Conservation (phyloP, 2,888 invertebrate genomes). For the Amphipoea lucens region DNA sequence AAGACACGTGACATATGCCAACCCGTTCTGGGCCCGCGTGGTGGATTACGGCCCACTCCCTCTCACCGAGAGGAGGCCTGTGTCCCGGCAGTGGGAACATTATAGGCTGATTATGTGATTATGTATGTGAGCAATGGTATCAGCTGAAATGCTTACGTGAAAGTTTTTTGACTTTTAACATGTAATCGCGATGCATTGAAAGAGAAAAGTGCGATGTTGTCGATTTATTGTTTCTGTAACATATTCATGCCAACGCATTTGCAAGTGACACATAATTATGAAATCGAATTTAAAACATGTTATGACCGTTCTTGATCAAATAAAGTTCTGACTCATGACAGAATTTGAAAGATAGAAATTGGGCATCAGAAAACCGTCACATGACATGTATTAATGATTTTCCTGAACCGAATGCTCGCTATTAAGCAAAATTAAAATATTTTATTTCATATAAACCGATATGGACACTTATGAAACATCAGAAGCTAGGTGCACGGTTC, state of each 20-base stretch:
- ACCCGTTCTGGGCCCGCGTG: no score
- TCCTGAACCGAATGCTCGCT: not conserved
- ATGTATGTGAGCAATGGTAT: not conserved
- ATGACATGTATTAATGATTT: not conserved
- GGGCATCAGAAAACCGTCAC: not conserved
- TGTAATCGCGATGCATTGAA: not conserved
- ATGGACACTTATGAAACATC: not conserved
- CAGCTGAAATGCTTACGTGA: not conserved
- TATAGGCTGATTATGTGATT: no score
- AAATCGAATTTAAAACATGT: not conserved
- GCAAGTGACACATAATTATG: conserved; percentile 6
- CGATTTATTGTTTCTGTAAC: conserved; percentile 6
- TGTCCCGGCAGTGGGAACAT: no score
- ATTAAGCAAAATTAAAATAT: not conserved
- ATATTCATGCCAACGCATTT: conserved; percentile 1
- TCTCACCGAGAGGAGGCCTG: no score
- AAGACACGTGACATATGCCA: no score
- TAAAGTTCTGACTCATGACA: not conserved
- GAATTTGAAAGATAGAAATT: not conserved
- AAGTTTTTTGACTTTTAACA: not conserved
- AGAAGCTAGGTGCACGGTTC: not conserved
- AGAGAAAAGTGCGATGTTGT: conserved; percentile 28
- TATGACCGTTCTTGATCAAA: not conserved
- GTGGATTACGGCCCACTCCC: no score
- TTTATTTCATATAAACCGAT: no score